Base-by-base conservation (phyloP, 2,113 vertebrate species). In the Cynoglossus semilaevis region DNA sequence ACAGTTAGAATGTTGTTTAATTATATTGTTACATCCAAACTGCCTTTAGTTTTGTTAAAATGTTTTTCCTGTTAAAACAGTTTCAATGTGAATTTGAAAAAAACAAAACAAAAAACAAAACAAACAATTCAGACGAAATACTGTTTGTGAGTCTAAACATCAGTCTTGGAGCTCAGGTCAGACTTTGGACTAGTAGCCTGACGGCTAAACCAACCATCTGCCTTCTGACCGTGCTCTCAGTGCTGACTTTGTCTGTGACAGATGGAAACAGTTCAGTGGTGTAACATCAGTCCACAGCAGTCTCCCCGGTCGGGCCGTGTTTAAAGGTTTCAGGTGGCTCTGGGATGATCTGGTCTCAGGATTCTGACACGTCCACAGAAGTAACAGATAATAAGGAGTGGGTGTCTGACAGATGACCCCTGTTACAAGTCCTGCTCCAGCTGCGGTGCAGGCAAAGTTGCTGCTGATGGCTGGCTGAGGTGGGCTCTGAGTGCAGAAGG, bases 381-480 rank as follows among this genome's bases (percentile, higher is more conserved):
- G 77, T 69, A 69, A 60, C 36, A 71, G 69, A 82, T 77, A 83
- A 89, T 83, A 74, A 68, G 51, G 63, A 70, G 62, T 69, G 69
- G 67, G 72, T 51, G 73, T 67, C 68, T 84, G 81, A 84, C 75
- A 66, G 76, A 82, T 72, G 67, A 84, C 67, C 67, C 57, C 60
- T 67, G 67, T 70, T 68, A 72, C 66, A 70, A 72, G 55, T 47
- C 1, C 5, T 7, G 46, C 16, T 44, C 19, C 58, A 56, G 67
- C 65, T 3, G 4, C 46, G 43, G 10, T 53, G 72, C 45, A 38
- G 40, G 47, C 46, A 65, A 73, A 69, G 47, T 55, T 40, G 52
- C 51, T 3, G 43, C 44, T 54, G 72, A 68, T 58, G 44, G 63
- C 22, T n/a, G n/a, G n/a, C 40, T 70, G 55, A 44, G 48, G 51